These are phyloP conservation scores for Dugesia japonica DNA, from an alignment of 2,888 invertebrate species.

Conservation along the genomic window DNA sequence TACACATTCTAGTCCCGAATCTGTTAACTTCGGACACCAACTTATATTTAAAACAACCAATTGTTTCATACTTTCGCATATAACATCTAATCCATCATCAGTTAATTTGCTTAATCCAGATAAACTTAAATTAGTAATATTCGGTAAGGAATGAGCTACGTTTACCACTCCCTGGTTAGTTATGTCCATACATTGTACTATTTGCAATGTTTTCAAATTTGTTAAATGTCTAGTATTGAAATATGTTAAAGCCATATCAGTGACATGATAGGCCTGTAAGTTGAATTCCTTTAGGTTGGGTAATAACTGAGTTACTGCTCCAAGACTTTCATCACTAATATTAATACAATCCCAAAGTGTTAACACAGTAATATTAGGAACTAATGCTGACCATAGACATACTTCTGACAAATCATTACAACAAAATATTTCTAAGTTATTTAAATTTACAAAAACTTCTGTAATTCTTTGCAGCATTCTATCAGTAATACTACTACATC, in stretches of 20 bases:
- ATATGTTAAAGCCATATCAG: constrained; percentile 78
- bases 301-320: constrained; percentile 77
- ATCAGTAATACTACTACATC: constrained; percentile 50
- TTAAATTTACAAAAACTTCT: constrained; percentile 59
- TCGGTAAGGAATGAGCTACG: constrained; percentile 80
- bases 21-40: constrained; percentile 88
- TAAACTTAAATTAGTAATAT: constrained; percentile 73
- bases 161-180: constrained; percentile 90
- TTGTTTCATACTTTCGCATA: constrained; percentile 79
- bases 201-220: constrained; percentile 67
- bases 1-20: constrained; percentile 83
- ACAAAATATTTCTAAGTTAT: constrained; percentile 76
- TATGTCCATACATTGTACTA: constrained; percentile 89
- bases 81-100: constrained; percentile 80
- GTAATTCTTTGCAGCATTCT: constrained; percentile 60
- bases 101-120: constrained; percentile 91
- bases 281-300: constrained; percentile 85
- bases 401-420: constrained; percentile 92
- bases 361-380: constrained; percentile 74
- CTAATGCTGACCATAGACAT: constrained; percentile 80
- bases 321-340: constrained; percentile 85
- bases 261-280: constrained; percentile 80
- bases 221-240: constrained; percentile 83
- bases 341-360: constrained; percentile 89
- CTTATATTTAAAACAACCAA: constrained; percentile 74